Conservation (phyloP, 2,113 vertebrate species). For the Podiceps cristatus region DNA sequence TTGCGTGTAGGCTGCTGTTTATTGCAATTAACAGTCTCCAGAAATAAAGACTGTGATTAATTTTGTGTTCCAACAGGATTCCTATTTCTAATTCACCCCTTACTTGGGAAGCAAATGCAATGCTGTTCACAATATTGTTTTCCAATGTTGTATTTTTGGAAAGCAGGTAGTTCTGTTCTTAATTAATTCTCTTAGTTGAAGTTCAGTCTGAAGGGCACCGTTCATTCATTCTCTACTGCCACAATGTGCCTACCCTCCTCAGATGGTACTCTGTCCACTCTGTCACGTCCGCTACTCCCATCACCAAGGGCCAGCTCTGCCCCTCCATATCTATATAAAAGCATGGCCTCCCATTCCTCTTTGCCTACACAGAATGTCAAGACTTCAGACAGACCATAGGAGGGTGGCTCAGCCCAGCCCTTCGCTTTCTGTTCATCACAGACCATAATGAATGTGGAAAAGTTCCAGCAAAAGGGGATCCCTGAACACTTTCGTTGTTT, state of each 20-base stretch:
- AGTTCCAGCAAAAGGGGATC: not conserved
- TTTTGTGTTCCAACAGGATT: slow-evolving; percentile 17
- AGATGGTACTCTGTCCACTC: not conserved
- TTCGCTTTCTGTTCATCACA: not conserved
- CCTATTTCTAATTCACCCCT: slow-evolving; percentile 1
- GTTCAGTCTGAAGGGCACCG: not conserved
- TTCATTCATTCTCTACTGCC: not conserved
- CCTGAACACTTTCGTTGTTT: not conserved
- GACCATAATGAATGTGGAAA: not conserved
- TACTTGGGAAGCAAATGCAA: not conserved
- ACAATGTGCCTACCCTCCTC: not conserved
- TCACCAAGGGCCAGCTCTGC: not conserved
- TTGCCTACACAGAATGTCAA: not conserved
- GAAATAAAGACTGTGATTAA: not conserved
- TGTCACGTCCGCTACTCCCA: not conserved
- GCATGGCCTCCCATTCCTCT: not conserved
- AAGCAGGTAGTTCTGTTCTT: not conserved
- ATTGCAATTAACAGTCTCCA: not conserved
- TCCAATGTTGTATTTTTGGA: slow-evolving; percentile 1
- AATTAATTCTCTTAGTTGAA: not conserved
- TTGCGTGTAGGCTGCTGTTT: not conserved
- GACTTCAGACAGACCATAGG: not conserved
- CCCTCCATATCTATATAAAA: not conserved
- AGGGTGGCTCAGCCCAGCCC: not conserved
- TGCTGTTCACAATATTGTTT: not conserved